phyloP scores from a whole-genome alignment of 2,888 invertebrate genomes.

The Capitulum mitella region DNA sequence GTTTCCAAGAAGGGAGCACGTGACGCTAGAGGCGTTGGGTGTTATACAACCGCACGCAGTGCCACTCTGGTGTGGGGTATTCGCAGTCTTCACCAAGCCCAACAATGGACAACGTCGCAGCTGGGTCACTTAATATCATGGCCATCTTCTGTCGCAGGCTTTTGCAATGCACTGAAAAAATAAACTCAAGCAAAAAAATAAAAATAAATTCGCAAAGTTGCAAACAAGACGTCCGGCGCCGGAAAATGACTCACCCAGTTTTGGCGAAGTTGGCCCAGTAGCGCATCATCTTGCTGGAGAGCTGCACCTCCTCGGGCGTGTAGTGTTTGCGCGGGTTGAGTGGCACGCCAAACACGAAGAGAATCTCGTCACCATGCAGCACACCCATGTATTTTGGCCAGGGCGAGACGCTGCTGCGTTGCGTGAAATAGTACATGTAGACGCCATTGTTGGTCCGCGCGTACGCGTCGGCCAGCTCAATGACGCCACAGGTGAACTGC shows the following conservation, averaged over 20 bases:
- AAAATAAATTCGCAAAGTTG: too few species aligned
- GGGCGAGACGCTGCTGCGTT: conserved; percentile 70
- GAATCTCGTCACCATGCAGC: conserved; percentile 91
- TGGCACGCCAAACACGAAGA: conserved; percentile 90
- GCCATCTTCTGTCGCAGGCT: too few species aligned
- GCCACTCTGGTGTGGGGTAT: too few species aligned
- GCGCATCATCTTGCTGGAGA: conserved; percentile 80
- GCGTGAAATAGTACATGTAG: conserved; percentile 84
- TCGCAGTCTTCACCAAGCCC: too few species aligned
- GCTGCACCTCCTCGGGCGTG: conserved; percentile 70
- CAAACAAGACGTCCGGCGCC: too few species aligned
- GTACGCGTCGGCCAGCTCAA: conserved; percentile 82
- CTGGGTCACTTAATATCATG: too few species aligned
- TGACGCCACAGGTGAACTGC: conserved; percentile 90
- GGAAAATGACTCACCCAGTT: conserved; percentile 62
- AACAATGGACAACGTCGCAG: too few species aligned
- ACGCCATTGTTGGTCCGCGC: conserved; percentile 82
- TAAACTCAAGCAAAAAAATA: too few species aligned
- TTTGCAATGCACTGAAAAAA: too few species aligned
- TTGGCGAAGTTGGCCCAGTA: conserved; percentile 95
- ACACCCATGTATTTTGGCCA: conserved; percentile 96
- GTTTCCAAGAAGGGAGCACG: too few species aligned
- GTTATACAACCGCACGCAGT: too few species aligned
- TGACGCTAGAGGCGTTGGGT: too few species aligned
- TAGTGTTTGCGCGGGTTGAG: conserved; percentile 73